These are phyloP conservation scores for Vesta saturnalis DNA, from an alignment of 2,888 invertebrate species.

Conservation along the genomic window DNA sequence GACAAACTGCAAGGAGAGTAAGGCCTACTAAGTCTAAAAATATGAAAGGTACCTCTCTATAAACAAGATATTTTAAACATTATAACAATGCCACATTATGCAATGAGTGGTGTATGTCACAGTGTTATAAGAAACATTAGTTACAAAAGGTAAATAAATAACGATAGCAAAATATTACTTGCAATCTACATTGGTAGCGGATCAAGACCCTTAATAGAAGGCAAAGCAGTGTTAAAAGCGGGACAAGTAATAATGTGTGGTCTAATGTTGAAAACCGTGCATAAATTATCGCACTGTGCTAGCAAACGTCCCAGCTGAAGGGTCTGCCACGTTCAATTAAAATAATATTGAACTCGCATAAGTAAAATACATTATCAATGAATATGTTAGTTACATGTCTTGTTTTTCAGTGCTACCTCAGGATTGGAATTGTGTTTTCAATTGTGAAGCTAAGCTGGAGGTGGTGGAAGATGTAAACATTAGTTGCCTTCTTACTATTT, in stretches of 20 bases:
- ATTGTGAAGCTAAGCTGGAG: neutral
- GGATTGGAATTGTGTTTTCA: neutral
- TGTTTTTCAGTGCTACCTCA: slow-evolving; percentile 3
- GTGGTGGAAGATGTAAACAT: neutral
- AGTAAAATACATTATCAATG: neutral
- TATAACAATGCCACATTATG: too few species aligned
- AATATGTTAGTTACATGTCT: neutral
- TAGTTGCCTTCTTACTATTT: slow-evolving; percentile 2
- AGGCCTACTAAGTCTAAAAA: too few species aligned
- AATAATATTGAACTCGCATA: slow-evolving; percentile 3
- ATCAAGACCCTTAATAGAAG: slow-evolving; percentile 5
- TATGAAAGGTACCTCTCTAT: too few species aligned
- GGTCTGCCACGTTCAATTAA: neutral
- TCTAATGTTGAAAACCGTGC: neutral
- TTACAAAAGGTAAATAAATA: too few species aligned
- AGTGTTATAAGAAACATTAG: too few species aligned
- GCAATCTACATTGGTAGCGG: neutral
- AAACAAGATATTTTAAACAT: too few species aligned
- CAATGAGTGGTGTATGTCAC: too few species aligned
- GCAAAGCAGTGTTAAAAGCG: neutral
- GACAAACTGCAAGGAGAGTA: too few species aligned
- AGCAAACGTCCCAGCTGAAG: slow-evolving; percentile 5
- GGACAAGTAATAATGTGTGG: slow-evolving; percentile 2
- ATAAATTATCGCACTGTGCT: neutral
- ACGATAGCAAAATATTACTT: too few species aligned